Percentiles rank a stretch among this genome's conserved stretches.
phyloP scores from a whole-genome alignment of 2,888 invertebrate species.

The Conchocele bisecta region DNA sequence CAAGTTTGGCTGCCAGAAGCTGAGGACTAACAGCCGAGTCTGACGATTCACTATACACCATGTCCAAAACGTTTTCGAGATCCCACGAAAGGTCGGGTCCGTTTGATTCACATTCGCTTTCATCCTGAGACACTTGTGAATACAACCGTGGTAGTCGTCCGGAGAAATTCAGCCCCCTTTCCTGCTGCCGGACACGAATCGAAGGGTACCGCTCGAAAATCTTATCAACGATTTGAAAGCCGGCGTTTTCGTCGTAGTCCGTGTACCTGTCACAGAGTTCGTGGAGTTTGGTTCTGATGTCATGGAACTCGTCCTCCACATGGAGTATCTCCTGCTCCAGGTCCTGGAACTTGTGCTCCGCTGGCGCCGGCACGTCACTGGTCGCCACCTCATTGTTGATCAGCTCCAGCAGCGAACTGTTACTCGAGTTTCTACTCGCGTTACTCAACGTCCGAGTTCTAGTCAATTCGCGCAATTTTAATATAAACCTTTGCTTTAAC shows the following conservation, averaged over 20 bases:
- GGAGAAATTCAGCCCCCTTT: conserved; percentile 38
- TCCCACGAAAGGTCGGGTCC: conserved; percentile 74
- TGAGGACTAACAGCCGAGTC: conserved; percentile 31
- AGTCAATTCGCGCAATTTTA: conserved; percentile 69
- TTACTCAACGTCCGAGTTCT: conserved; percentile 13
- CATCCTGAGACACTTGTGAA: background rate
- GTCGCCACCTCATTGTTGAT: conserved; percentile 58
- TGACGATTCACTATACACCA: conserved; percentile 48
- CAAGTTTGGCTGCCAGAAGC: conserved; percentile 11
- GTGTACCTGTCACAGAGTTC: conserved; percentile 61
- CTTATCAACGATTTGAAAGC: conserved; percentile 43
- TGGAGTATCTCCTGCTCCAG: conserved; percentile 71
- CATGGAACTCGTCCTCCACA: conserved; percentile 74
- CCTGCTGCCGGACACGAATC: conserved; percentile 50
- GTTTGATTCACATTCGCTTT: conserved; percentile 24
- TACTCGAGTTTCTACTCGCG: background rate
- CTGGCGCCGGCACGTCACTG: conserved; percentile 62
- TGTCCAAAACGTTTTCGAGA: conserved; percentile 57
- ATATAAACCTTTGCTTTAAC: conserved; percentile 66
- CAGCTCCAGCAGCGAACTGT: conserved; percentile 63
- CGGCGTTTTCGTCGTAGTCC: conserved; percentile 28
- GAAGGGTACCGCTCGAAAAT: conserved; percentile 54
- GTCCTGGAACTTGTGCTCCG: too few relatives aligned
- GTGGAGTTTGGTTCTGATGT: conserved; percentile 69
- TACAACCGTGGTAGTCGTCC: background rate